Percentiles rank a stretch among this genome's conserved stretches.
phyloP scores from a whole-genome alignment of 1,140 invertebrate species.

The Sycobia sp. region DNA sequence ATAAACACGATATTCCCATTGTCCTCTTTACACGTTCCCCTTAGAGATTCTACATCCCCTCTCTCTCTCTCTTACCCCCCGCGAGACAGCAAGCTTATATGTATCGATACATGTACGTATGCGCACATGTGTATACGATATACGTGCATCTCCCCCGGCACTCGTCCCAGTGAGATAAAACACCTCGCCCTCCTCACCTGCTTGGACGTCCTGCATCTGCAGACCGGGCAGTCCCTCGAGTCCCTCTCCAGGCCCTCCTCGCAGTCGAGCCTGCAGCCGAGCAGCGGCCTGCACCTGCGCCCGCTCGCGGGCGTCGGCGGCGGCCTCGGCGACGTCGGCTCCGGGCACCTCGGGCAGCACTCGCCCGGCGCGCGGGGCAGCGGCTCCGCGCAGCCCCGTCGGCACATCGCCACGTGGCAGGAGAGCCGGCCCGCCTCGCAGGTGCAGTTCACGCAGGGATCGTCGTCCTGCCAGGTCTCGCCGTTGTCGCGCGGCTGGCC shows the following conservation, averaged over 20 bases:
- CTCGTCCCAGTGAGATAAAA: no score
- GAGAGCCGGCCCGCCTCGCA: constrained; percentile 45
- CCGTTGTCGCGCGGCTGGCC: constrained; percentile 39
- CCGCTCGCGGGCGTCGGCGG: neutral
- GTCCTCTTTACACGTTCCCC: no score
- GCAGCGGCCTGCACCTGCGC: no score
- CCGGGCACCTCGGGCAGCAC: constrained; percentile 53
- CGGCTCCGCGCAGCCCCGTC: constrained; percentile 50
- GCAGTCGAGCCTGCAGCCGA: constrained; percentile 44
- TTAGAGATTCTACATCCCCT: no score
- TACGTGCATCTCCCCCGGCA: no score
- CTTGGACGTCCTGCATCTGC: constrained; percentile 47
- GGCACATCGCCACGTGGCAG: constrained; percentile 55
- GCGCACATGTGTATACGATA: no score
- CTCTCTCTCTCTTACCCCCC: no score
- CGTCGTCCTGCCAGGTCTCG: constrained; percentile 47
- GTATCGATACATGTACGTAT: no score
- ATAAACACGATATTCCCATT: no score
- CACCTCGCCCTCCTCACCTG: no score
- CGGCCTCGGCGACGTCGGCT: constrained; percentile 23
- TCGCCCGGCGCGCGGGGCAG: constrained; percentile 45
- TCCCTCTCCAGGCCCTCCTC: no score
- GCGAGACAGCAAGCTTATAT: no score
- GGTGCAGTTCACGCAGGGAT: constrained; percentile 47
- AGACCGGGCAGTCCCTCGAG: constrained; percentile 53